A percentile compares a stretch with the other conserved stretches of the same genome.
phyloP scores from a whole-genome alignment of 1,140 invertebrate species.

The Hylaeus volcanicus region DNA sequence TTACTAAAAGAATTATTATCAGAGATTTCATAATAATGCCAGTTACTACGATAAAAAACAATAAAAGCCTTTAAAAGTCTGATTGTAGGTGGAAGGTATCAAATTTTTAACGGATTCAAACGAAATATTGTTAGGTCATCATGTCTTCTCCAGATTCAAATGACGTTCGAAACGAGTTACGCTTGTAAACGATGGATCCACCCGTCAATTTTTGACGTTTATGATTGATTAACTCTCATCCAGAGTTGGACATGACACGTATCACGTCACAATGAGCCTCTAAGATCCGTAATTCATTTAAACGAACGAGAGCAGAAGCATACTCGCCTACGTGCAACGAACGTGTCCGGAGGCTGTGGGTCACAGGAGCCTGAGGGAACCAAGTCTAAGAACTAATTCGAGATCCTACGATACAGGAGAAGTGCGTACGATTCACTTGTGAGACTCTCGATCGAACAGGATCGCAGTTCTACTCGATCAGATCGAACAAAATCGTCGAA shows the following conservation, averaged over 20 bases:
- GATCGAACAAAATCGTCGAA: too few species aligned
- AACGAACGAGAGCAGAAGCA: constrained; percentile 14
- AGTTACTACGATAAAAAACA: too few species aligned
- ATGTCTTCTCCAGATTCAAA: background rate
- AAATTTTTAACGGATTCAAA: too few species aligned
- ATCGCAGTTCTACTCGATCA: too few species aligned
- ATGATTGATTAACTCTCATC: constrained; percentile 22
- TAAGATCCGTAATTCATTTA: constrained; percentile 8
- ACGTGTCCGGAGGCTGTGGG: constrained; percentile 71
- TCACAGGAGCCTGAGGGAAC: constrained; percentile 67
- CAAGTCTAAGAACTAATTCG: constrained; percentile 61
- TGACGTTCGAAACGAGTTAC: background rate
- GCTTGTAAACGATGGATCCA: background rate
- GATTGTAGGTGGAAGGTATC: too few species aligned
- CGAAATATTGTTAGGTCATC: background rate
- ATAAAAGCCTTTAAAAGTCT: too few species aligned
- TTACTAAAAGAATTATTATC: too few species aligned
- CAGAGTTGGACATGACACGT: background rate
- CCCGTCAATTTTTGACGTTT: background rate
- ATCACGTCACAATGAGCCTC: constrained; percentile 15
- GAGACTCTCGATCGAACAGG: too few species aligned
- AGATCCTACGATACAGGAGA: constrained; percentile 46
- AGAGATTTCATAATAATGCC: too few species aligned
- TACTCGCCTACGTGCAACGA: constrained; percentile 1
- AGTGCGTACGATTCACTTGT: background rate